These are phyloP conservation scores for Pterocles gutturalis DNA, from an alignment of 2,113 vertebrate genomes.

Conservation along the genomic window DNA sequence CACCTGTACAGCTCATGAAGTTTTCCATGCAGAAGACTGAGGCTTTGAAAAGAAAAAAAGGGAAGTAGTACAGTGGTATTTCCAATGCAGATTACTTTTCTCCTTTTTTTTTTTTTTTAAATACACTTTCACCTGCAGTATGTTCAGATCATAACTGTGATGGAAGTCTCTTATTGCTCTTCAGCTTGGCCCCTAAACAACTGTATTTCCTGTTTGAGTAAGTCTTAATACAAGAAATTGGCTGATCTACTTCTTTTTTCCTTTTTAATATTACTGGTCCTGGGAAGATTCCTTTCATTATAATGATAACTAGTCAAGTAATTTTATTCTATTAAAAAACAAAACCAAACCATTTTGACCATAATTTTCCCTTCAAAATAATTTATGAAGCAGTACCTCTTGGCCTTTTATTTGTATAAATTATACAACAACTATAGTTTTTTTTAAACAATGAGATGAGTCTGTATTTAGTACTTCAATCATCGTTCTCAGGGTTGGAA, in stretches of 20 bases:
- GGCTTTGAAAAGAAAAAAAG: neutral
- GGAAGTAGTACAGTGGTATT: neutral
- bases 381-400: slow-evolving; percentile 68
- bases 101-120: neutral
- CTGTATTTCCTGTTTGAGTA: neutral
- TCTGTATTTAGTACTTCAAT: slow-evolving; percentile 97
- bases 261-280: neutral
- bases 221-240: neutral
- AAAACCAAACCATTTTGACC: slow-evolving; percentile 51
- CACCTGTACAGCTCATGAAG: neutral
- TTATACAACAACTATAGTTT: slow-evolving; percentile 76
- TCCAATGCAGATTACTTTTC: neutral
- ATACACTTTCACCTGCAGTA: neutral
- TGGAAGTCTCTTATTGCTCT: neutral
- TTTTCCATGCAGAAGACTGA: neutral
- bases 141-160: neutral
- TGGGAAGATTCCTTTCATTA: neutral
- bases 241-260: neutral
- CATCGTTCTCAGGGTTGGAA: slow-evolving; percentile 91
- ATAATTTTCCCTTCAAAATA: slow-evolving; percentile 69
- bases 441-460: slow-evolving; percentile 89
- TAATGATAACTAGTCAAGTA: slow-evolving; percentile 2
- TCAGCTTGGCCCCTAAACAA: neutral
- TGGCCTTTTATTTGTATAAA: slow-evolving; percentile 72
- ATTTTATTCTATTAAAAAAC: slow-evolving; percentile 45